phyloP scores from a whole-genome alignment of 2,888 invertebrate genomes.

The Phyto melanocephala region DNA sequence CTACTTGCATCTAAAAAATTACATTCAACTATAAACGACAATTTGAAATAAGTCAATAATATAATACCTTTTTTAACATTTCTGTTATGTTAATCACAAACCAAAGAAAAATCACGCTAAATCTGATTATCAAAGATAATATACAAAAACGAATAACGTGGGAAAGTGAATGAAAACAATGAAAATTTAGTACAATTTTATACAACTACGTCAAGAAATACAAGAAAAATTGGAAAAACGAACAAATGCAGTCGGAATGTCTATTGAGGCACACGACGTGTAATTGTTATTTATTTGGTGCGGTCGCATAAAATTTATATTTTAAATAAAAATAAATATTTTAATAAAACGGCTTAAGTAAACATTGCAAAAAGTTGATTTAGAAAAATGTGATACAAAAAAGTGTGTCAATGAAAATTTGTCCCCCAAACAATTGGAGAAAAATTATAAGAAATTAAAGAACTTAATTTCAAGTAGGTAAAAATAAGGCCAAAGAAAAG shows the following conservation, averaged over 20 bases:
- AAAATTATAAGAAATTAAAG: background rate
- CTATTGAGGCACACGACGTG: conserved; percentile 57
- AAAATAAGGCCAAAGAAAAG: background rate
- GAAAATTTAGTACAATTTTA: conserved; percentile 36
- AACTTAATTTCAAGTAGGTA: background rate
- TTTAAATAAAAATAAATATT: conserved; percentile 2
- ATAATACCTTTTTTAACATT: background rate
- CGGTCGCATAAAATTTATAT: conserved; percentile 42
- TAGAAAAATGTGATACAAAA: conserved; percentile 33
- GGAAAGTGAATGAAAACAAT: conserved; percentile 29
- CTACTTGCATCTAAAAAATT: no score
- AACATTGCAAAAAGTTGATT: background rate
- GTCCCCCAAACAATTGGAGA: conserved; percentile 51
- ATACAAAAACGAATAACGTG: conserved; percentile 22
- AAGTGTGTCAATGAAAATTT: conserved; percentile 4
- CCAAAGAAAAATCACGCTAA: conserved; percentile 8
- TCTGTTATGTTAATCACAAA: background rate
- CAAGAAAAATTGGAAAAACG: conserved; percentile 58
- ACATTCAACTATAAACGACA: no score
- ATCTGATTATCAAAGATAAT: background rate
- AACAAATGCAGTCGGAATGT: conserved; percentile 62
- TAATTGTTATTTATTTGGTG: conserved; percentile 33
- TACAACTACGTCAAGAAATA: conserved; percentile 42
- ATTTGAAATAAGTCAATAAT: background rate
- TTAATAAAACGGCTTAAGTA: conserved; percentile 5